Base-by-base conservation (phyloP, 2,113 vertebrate species). In the Heterochromis multidens region DNA sequence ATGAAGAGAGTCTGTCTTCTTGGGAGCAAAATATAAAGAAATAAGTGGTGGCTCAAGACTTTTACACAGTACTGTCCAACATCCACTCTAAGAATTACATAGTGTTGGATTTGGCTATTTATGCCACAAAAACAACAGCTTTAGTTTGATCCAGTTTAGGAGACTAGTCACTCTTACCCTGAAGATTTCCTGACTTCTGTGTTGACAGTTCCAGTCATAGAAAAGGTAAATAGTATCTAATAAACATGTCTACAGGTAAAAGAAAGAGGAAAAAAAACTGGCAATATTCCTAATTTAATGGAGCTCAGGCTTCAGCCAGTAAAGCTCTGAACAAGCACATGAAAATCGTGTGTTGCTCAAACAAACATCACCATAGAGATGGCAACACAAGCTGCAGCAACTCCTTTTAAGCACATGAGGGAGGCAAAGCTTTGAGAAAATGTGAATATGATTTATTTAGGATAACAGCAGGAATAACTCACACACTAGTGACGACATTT, bases 331-430 rank as follows among this genome's bases (percentile, higher is more conserved):
- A 81, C 40, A 17, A 49, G 59, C 43, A 27, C 61, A 19, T n/a
- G 70, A 67, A 82, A 87, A 61, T 87, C 77, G 43, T 74, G 19
- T 59, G 58, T 87, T 63, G 76, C 60, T 82, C 37, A 81, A 13
- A 77, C 46, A 80, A 86, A 86, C 7, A 61, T 92, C 74, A 83
- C 85, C 84, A 87, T 81, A 25, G 90, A 46, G 85, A 93, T 14
- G 4, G 3, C 2, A 33, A 63, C 37, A 86, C 2, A 76, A 78
- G 10, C 40, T 86, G 86, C 25, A 87, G 62, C 79, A 3, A 43
- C 29, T 23, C 23, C 1, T 31, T 77, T 5, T 3, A 4, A 70
- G 57, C 93, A 92, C 70, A 86, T 1, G 91, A 83, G 83, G 85
- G 88, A 80, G 85, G 78, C 89, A 93, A 78, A 82, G 59, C 40